Percentiles rank a stretch among this genome's conserved stretches.
These are phyloP conservation scores for Magallana angulata DNA, from an alignment of 1,140 invertebrate genomes.

Conservation along the genomic window DNA sequence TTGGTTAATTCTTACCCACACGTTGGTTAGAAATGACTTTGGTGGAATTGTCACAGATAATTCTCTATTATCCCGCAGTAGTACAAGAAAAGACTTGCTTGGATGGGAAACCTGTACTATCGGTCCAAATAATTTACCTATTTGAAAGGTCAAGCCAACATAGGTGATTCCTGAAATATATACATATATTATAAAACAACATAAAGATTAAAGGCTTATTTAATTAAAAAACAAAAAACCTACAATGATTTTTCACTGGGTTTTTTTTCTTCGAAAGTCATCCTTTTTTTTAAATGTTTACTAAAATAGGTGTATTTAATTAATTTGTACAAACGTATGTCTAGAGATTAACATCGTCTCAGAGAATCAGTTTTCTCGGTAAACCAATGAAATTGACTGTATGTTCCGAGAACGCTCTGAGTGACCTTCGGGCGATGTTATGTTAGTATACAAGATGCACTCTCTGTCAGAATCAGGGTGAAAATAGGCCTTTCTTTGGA, in stretches of 20 bases:
- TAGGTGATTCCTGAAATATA: neutral
- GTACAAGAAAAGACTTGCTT: neutral
- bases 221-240: neutral
- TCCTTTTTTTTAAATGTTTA: no score
- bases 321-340: no score
- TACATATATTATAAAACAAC: neutral
- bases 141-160: neutral
- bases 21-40: neutral
- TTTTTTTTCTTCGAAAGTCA: no score
- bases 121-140: neutral
- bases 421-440: neutral
- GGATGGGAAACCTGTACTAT: neutral
- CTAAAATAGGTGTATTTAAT: no score
- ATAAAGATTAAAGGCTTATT: neutral
- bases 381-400: no score
- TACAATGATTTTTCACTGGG: no score
- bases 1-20: neutral
- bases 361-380: no score
- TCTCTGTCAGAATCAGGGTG: neutral
- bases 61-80: neutral
- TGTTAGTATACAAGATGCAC: neutral
- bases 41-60: neutral
- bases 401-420: neutral
- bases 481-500: neutral
- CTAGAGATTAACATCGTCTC: no score